Evolutionary conservation across 2,113 vertebrate species (phyloP).

Genomic region (Engraulis encrasicolus): DNA sequence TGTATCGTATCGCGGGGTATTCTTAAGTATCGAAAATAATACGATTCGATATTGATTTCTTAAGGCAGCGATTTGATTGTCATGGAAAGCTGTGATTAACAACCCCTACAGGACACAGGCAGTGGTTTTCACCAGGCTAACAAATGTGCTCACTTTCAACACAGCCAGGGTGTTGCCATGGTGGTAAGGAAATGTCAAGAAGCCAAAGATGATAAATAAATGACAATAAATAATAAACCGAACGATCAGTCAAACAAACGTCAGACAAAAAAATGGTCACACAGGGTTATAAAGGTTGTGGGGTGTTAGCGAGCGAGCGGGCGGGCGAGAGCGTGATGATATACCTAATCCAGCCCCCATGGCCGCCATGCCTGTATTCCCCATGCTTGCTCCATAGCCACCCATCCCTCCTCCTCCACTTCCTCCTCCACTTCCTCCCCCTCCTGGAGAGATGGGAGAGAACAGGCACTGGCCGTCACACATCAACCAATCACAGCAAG

Average conservation of each 20-base stretch:
- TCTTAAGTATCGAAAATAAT: too few species aligned
- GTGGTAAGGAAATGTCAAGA: background rate
- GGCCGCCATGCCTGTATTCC: slow-evolving; percentile 88
- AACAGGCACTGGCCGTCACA: slow-evolving; percentile 45
- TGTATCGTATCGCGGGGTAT: too few species aligned
- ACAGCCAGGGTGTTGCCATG: background rate
- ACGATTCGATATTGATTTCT: too few species aligned
- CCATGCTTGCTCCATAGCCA: slow-evolving; percentile 92
- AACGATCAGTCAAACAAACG: too few species aligned
- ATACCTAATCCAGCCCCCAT: slow-evolving; percentile 93
- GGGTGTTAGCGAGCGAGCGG: background rate
- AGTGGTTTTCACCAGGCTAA: background rate
- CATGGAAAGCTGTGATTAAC: too few species aligned
- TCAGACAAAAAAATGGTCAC: too few species aligned
- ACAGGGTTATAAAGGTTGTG: too few species aligned
- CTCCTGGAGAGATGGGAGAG: slow-evolving; percentile 81
- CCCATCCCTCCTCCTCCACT: slow-evolving; percentile 91
- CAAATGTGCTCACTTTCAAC: background rate
- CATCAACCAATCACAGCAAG: background rate
- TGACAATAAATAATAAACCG: slow-evolving; percentile 33
- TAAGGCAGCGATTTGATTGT: too few species aligned
- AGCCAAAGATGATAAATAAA: slow-evolving; percentile 5
- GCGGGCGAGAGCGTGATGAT: slow-evolving; percentile 54
- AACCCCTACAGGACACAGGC: too few species aligned
- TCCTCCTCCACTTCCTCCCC: slow-evolving; percentile 89